Evolutionary conservation across 2,113 vertebrate species (phyloP), one percentile per base, ranked within the genome.

Genomic region (Lethenteron reissneri): DNA sequence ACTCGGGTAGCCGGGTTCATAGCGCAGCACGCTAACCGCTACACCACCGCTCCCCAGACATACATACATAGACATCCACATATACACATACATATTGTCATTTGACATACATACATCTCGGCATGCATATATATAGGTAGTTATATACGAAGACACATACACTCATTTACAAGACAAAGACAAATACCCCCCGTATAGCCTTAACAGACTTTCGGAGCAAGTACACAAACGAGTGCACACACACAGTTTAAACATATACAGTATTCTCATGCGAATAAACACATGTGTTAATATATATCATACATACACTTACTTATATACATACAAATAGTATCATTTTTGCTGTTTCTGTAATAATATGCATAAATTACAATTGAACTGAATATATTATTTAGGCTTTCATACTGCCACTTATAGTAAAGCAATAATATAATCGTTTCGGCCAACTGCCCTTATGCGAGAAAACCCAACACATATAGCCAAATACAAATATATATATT

Each of bases 241-340:
- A 41, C 4, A 41, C 25, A 41, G 25, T 41, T 41, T 41, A 41
- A 41, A 41, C 25, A 41, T 41, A 41, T 41, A 41, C 5, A 41
- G 25, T 41, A 41, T 41, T 41, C 25, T 41, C 25, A 64, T 64
- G 4, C 17, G 17, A 15, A 64, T 64, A 64, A 15, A 64, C 4
- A 64, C 17, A 64, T 64, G 17, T 64, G 17, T 64, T 15, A 15
- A 64, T 64, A 64, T 64, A 64, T 64, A 64, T 64, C 17, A 64
- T 64, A 64, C 17, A 64, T 64, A 64, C 17, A 64, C 60, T 15
- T 64, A 64, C 60, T 15, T 64, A 64, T 17, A 64, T 64, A 64
- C 60, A 64, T 64, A 64, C 17, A 64, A 15, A 64, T 64, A 64
- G 17, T 64, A 15, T 64, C 2, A 15, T 64, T 14, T 14, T 64